Evolutionary conservation across 2,888 invertebrate species (phyloP), one percentile per base, ranked within the genome.

Genomic region (Baronia brevicornis): DNA sequence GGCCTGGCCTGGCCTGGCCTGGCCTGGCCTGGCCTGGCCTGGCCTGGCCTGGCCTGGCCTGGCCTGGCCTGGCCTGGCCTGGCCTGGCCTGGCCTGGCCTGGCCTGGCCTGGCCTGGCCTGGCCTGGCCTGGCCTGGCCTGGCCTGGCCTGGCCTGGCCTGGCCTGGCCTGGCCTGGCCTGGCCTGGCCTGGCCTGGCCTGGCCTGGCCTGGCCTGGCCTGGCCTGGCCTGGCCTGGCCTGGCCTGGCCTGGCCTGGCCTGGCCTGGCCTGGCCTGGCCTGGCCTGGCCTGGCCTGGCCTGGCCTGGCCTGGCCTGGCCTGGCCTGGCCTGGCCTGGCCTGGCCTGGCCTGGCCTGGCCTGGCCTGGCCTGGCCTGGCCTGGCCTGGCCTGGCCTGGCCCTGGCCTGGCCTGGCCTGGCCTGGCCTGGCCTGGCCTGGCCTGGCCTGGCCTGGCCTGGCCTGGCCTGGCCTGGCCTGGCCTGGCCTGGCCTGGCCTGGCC

Each of bases 101-200:
- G n/a, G n/a, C n/a, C n/a, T n/a, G n/a, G n/a, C n/a, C n/a, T n/a
- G n/a, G n/a, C n/a, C n/a, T n/a, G n/a, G n/a, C n/a, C n/a, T n/a
- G n/a, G n/a, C n/a, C n/a, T n/a, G n/a, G n/a, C n/a, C n/a, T n/a
- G n/a, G n/a, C n/a, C n/a, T n/a, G n/a, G n/a, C n/a, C n/a, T n/a
- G n/a, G n/a, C n/a, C n/a, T n/a, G n/a, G n/a, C n/a, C n/a, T n/a
- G n/a, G n/a, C 39, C 39, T 42, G 33, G 28, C 39, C 39, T 42
- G 33, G 28, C 39, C 39, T 42, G 33, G 27, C 39, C 39, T 42
- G 33, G 28, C 39, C 39, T 42, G 33, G 33, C 39, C 39, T 42
- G 33, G 28, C 39, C 39, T 42, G 33, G 27, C 39, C 39, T 42
- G 33, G 28, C 39, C 39, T 42, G 33, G 28, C 39, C 39, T 42